Evolutionary conservation across 30 jellyfish, hydroid and myxozoan species (phyloP), one percentile per base, ranked within the genome.

Genomic region (Hydractinia echinata): DNA sequence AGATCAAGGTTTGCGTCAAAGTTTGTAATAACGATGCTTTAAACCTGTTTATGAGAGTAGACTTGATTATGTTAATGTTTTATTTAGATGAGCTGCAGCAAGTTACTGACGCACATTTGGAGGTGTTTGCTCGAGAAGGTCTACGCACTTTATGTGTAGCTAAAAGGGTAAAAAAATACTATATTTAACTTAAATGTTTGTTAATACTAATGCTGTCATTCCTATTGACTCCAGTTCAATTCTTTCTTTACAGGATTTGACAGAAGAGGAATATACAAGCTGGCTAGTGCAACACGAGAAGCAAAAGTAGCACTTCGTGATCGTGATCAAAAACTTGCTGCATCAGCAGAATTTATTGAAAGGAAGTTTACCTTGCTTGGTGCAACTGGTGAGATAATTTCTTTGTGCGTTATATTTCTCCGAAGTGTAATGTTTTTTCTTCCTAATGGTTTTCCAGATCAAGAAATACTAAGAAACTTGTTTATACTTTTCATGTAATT

Each of bases 121-220:
- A 93, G 69, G 93, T 81, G 55, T 93, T 82, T 81, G 94, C 99
- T 1, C 86, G 83, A 74, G 99, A 93, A 67, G 99, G 99, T 10
- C 79, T 93, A 69, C 58, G 99, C 69, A 93, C 99, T 5, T 80
- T 93, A 50, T 87, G 99, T 54, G 68, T 93, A 21, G 99, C 99
- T 6, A 93, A 93, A 76, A 73, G 91, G 86, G 99, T 93, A 67
- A 81, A 86, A 50, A n/a, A 60, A 11, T 39, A 4, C 55, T 55
- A 6, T 10, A 5, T 72, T 74, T 6, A 64, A 64, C 9, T 6
- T n/a, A 64, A 13, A 13, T 64, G 74, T 64, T 64, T 64, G 19
- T 64, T 1, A 6, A n/a, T 64, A 64, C 7, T 15, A 67, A 67
- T 10, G 51, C 2, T 67, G n/a, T 13, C 14, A 67, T 67, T 13